phyloP scores from a whole-genome alignment of 2,888 invertebrate genomes.

The Drosophila leonis region DNA sequence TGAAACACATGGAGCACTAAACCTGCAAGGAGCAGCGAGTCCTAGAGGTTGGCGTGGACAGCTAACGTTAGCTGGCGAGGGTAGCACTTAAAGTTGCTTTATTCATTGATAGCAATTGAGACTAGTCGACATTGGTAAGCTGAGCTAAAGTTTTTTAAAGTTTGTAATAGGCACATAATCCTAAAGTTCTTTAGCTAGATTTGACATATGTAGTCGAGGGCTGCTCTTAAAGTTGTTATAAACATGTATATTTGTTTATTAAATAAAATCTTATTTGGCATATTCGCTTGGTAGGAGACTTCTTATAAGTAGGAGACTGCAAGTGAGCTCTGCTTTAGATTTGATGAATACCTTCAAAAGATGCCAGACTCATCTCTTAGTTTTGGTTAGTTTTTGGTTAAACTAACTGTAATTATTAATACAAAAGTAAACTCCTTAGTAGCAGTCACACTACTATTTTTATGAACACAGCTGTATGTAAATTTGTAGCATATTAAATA shows the following conservation, averaged over 20 bases:
- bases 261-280: no score
- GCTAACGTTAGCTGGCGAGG: conserved; percentile 15
- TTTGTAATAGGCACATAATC: background rate
- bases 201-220: background rate
- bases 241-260: no score
- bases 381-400: background rate
- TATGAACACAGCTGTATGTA: no score
- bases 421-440: background rate
- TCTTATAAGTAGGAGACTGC: no score
- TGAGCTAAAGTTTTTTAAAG: background rate
- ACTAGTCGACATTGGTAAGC: background rate
- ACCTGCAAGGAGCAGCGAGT: background rate
- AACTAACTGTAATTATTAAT: background rate
- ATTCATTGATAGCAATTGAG: background rate
- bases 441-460: no score
- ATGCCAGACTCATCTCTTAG: background rate
- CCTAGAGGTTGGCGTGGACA: background rate
- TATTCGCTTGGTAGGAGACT: no score
- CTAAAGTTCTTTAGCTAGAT: background rate
- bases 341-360: background rate
- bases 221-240: background rate
- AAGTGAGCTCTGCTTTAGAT: background rate
- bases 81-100: background rate
- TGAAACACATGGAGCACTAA: conserved; percentile 23
- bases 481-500: background rate